Base-by-base conservation (phyloP, 2,888 invertebrate species). In the Apotomis betuletana region DNA sequence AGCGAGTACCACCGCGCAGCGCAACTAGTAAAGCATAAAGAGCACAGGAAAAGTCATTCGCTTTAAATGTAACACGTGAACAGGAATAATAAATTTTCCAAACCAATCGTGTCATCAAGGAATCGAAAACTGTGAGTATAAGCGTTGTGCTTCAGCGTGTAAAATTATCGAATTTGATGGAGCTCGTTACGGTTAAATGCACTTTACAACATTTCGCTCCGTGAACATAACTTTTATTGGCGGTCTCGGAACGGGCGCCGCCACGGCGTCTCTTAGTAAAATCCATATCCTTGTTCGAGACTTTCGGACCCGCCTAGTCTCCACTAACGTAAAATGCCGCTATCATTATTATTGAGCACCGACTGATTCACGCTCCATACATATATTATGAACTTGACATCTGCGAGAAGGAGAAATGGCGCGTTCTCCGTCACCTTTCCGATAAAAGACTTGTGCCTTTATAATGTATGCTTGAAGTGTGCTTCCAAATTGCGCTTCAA, bases 181-280 rank as follows among this genome's bases (percentile, higher is more conserved):
- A 61, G 59, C 44, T 69, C 49, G 59, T 73, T 67, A 67, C 65
- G 74, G 76, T 73, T 79, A 75, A 80, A 81, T 82, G 79, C 80
- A 81, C 77, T 80, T 79, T 76, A 72, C 73, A 77, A 77, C 74
- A 79, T 81, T 81, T 74, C 75, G 78, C 74, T 76, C 77, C 78
- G 78, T 78, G 79, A 81, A 81, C 81, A 86, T 86, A 85, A 86
- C 85, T 87, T 87, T 87, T 87, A 87, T 82, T 85, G 83, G 83
- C 79, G 77, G 82, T 81, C 80, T 85, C 83, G 81, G 78, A 80
- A 77, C 77, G 77, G 76, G 74, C 76, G 87, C 88, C 90, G 89
- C 87, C 89, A 79, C 76, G 71, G 74, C 78, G 88, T 89, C 89
- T 89, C 81, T 77, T 76, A 73, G 79, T 27, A 27, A 27, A 27